A percentile compares a stretch with the other conserved stretches of the same genome.
Evolutionary conservation across 2,113 vertebrate genomes (phyloP).

Genomic region (Lanius collurio): DNA sequence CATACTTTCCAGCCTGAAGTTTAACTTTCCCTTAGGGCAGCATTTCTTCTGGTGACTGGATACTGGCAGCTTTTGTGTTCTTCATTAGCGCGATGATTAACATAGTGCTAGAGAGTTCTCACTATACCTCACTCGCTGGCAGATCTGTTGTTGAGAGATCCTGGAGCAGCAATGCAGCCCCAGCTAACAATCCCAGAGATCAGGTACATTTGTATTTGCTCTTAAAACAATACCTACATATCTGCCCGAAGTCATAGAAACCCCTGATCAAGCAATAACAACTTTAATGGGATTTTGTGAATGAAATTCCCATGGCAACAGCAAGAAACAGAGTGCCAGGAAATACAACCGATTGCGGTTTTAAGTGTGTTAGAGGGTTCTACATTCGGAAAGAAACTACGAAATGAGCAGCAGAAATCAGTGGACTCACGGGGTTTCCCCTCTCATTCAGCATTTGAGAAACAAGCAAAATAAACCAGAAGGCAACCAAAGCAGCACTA

Average conservation of each 20-base stretch:
- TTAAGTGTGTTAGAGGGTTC: background rate
- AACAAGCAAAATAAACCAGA: background rate
- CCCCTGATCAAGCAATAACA: background rate
- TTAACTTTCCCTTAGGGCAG: constrained; percentile 60
- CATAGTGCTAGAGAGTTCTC: constrained; percentile 46
- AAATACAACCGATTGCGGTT: background rate
- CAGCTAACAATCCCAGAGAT: background rate
- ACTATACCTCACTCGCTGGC: constrained; percentile 18
- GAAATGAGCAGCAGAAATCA: background rate
- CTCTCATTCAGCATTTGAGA: background rate
- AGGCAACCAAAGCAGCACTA: background rate
- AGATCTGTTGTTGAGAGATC: background rate
- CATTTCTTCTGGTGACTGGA: constrained; percentile 58
- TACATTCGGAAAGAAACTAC: background rate
- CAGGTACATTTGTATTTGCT: background rate
- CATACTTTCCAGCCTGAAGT: background rate
- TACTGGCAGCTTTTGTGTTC: constrained; percentile 49
- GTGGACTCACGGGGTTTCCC: background rate
- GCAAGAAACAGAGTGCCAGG: background rate
- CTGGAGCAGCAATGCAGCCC: background rate
- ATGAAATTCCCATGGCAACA: constrained; percentile 52
- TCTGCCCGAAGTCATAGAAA: background rate
- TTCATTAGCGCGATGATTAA: constrained; percentile 50
- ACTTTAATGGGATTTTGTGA: constrained; percentile 32
- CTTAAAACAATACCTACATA: background rate